Conservation (phyloP, 2,797 vertebrate genomes). For the Acomys russatus region DNA sequence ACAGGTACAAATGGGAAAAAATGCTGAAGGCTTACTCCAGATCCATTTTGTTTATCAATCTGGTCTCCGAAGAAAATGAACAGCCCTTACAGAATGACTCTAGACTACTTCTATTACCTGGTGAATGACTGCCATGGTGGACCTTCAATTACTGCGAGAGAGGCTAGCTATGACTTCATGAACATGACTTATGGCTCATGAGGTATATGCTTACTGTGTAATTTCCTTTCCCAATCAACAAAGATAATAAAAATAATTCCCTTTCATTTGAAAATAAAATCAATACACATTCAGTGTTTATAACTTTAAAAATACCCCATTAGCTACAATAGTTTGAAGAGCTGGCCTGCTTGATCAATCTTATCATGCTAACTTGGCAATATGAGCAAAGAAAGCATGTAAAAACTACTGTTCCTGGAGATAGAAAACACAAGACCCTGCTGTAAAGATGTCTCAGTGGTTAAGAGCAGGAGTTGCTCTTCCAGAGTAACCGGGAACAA, state of each 20-base stretch:
- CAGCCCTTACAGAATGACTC: background rate
- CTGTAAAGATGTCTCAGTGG: too few species aligned
- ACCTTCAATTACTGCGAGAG: background rate
- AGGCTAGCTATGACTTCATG: background rate
- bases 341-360: background rate
- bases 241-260: background rate
- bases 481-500: too few species aligned
- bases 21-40: background rate
- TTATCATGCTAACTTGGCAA: background rate
- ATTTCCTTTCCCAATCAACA: background rate
- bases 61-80: background rate
- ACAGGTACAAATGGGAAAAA: background rate
- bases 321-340: background rate
- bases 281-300: background rate
- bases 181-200: too few species aligned
- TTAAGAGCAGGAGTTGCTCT: too few species aligned
- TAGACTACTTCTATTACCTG: background rate
- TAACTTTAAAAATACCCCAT: background rate
- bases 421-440: background rate
- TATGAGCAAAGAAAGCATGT: background rate
- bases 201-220: background rate
- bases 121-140: background rate
- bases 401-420: background rate
- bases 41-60: background rate
- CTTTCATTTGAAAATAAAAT: slow-evolving; percentile 3